Conservation (phyloP, 2,113 vertebrate species). For the Balaeniceps rex region DNA sequence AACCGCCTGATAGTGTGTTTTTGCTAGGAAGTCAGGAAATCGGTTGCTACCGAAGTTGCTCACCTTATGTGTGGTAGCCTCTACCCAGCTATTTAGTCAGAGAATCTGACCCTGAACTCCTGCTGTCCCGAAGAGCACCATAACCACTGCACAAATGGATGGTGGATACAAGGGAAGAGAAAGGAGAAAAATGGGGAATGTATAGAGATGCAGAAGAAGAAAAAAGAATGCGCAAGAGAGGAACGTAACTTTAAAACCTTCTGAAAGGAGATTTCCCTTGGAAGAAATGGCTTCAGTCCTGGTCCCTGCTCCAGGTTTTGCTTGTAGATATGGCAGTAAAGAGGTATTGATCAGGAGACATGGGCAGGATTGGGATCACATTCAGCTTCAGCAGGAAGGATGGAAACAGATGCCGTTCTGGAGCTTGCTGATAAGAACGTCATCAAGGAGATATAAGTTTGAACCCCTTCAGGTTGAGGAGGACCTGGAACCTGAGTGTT, state of each 20-base stretch:
- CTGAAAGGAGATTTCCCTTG: neutral
- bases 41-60: neutral
- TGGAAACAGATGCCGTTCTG: neutral
- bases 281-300: neutral
- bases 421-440: neutral
- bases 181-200: neutral
- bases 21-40: neutral
- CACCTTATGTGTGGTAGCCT: neutral
- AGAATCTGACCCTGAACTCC: neutral
- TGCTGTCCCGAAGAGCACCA: neutral
- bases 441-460: neutral
- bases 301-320: neutral
- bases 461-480: neutral
- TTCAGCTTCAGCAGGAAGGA: neutral
- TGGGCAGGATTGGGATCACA: neutral
- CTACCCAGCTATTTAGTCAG: neutral
- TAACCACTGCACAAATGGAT: neutral
- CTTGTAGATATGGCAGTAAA: neutral
- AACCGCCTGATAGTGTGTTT: neutral
- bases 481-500: neutral
- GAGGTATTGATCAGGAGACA: neutral
- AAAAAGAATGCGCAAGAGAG: neutral
- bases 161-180: neutral
- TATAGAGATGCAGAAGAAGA: neutral
- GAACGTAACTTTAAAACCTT: neutral